Percentiles rank a stretch among this genome's conserved stretches.
Conservation (phyloP, 1,140 invertebrate genomes). For the Drosophila hydei region DNA sequence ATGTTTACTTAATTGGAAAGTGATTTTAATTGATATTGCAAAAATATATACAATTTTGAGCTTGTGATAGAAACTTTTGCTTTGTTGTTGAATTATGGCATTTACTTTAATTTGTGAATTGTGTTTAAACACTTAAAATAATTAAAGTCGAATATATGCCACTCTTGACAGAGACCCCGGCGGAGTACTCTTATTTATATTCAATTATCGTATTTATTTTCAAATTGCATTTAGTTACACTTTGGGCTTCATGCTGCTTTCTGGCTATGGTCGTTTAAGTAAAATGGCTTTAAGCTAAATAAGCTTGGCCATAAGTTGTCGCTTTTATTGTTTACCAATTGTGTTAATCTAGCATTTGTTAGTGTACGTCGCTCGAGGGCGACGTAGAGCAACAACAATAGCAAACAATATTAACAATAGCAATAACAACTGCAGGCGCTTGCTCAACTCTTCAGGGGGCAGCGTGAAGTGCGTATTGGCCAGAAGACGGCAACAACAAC, state of each 20-base stretch:
- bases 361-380: constrained; percentile 27
- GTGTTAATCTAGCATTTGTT: constrained; percentile 80
- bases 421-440: constrained; percentile 35
- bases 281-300: constrained; percentile 59
- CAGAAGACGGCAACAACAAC: constrained; percentile 51
- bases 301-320: constrained; percentile 55
- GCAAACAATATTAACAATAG: constrained; percentile 45
- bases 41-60: background rate
- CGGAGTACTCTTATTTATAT: background rate
- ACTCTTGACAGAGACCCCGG: too few species aligned
- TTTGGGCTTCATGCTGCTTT: background rate
- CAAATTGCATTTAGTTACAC: background rate
- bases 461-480: constrained; percentile 21
- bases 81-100: background rate
- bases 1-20: background rate
- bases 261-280: background rate
- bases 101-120: background rate
- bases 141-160: too few species aligned
- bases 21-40: background rate
- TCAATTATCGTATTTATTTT: background rate
- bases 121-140: too few species aligned
- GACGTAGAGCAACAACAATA: constrained; percentile 46
- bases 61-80: background rate
- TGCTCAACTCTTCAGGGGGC: constrained; percentile 58
- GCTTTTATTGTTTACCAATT: constrained; percentile 83